Base-by-base conservation (phyloP, 2,113 vertebrate genomes). In the Brachypteracias leptosomus region DNA sequence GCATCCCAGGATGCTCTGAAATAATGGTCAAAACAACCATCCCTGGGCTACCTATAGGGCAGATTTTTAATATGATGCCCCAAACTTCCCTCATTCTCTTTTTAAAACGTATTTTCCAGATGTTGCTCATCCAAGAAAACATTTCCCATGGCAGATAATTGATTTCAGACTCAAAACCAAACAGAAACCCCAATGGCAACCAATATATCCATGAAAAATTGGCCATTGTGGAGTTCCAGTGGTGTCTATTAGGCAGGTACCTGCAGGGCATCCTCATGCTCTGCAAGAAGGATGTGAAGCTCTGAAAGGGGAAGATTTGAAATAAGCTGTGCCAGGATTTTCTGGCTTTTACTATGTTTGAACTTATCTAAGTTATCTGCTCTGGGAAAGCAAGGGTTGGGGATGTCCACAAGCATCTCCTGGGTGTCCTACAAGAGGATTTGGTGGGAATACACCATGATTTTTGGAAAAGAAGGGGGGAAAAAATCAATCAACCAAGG, bases 131-230 rank as follows among this genome's bases (percentile, higher is more conserved):
- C 55, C 88, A 75, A 57, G 15, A 85, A 88, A 79, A 85, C n/a
- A 52, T 52, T 91, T 91, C 68, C 51, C 49, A 76, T 65, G 66
- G 85, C 36, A 90, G 40, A 89, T 65, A 96, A 89, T 78, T 88
- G 38, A 65, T 95, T 93, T 91, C 77, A 95, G 66, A 85, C 85
- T 85, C 66, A 73, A 76, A 96, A 91, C 1, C 52, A 87, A 89
- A 89, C 52, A 95, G 70, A 85, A 96, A 91, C 35, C n/a, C 28
- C 31, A 59, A 33, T 46, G 38, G 38, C 35, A 94, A 82, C 10
- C 12, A 65, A 46, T 3, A 3, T 8, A 89, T 51, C 38, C 28
- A 74, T 51, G 70, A 24, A 95, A 91, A 89, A 49, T 25, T 15
- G 89, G 35, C 24, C 26, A 31, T 42, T 55, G 29, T 68, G 62